Base-by-base conservation (phyloP, 2,888 invertebrate species). In the Chalcis sispes region DNA sequence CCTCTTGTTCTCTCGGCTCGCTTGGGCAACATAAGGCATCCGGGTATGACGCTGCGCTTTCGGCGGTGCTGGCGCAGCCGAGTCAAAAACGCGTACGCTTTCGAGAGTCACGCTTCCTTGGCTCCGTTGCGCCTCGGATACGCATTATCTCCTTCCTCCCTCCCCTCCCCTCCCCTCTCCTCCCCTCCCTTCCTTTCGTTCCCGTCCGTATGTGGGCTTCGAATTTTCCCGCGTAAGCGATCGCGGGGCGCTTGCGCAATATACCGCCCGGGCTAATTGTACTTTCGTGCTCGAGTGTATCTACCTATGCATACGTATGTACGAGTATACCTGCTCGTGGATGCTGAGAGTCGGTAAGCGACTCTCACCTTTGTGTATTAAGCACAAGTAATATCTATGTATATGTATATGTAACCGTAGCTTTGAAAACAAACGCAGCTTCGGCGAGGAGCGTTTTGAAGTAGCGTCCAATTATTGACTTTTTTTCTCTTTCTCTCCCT, bases 11-110 rank as follows among this genome's bases (percentile, higher is more conserved):
- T 42, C 1, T 71, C 46, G 65, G 80, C 25, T 5, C 75, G 80
- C 80, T 82, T 80, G 80, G 75, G 82, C 82, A 85, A 85, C 84
- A 83, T 84, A 85, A 86, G 85, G 84, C 82, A 82, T 81, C 82
- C 82, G 82, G 81, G 82, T 84, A 82, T 86, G 87, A 86, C 85
- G 80, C 52, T 80, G 85, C 86, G 82, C 79, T 84, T 86, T 84
- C 80, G 79, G 75, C 20, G 7, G 13, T 2, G n/a, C n/a, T 46
- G 42, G 40, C 46, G 40, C 46, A 27, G 59, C 15, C 50, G 69
- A 52, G 46, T 40, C 61, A 40, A 54, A 40, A 42, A 36, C 46
- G 27, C 20, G 40, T 46, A 13, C 10, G 32, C 20, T 58, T 75
- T 58, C 72, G 54, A 64, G 36, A 72, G 77, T 72, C 77, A 67